A percentile compares a stretch with the other conserved stretches of the same genome.
Conservation (phyloP, 2,113 vertebrate genomes). For the Notarius quadriscutis region DNA sequence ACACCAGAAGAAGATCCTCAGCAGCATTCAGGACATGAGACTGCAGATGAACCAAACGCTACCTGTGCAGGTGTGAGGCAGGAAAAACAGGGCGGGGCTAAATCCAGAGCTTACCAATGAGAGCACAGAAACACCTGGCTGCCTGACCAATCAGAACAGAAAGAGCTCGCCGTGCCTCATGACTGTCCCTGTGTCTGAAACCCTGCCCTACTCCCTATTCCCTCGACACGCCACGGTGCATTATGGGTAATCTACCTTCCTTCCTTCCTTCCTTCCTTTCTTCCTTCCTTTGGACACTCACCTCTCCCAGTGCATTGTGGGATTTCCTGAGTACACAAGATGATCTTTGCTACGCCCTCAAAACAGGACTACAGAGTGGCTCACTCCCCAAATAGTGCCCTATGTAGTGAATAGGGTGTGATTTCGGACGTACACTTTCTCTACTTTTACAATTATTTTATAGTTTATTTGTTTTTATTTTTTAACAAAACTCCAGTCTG, state of each 20-base stretch:
- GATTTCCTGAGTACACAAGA: slow-evolving; percentile 4
- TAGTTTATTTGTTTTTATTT: slow-evolving; percentile 54
- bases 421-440: slow-evolving; percentile 51
- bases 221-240: slow-evolving; percentile 20
- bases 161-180: slow-evolving; percentile 79
- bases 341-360: slow-evolving; percentile 4
- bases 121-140: slow-evolving; percentile 67
- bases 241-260: slow-evolving; percentile 35
- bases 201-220: slow-evolving; percentile 1
- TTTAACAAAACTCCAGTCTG: slow-evolving; percentile 55
- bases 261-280: background rate
- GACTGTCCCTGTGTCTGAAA: background rate
- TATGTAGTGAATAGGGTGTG: slow-evolving; percentile 20
- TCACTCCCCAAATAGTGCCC: slow-evolving; percentile 12
- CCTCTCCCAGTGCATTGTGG: slow-evolving; percentile 19
- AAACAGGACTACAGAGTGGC: slow-evolving; percentile 57
- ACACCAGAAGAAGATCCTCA: slow-evolving; percentile 98
- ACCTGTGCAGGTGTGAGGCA: slow-evolving; percentile 94
- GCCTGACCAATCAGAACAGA: slow-evolving; percentile 75
- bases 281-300: slow-evolving; percentile 14
- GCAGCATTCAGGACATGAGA: slow-evolving; percentile 99
- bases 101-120: slow-evolving; percentile 70
- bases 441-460: slow-evolving; percentile 63
- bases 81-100: slow-evolving; percentile 58
- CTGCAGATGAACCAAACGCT: slow-evolving; percentile 99